Conservation (phyloP, 2,888 invertebrate genomes). For the Pimpla rufipes region DNA sequence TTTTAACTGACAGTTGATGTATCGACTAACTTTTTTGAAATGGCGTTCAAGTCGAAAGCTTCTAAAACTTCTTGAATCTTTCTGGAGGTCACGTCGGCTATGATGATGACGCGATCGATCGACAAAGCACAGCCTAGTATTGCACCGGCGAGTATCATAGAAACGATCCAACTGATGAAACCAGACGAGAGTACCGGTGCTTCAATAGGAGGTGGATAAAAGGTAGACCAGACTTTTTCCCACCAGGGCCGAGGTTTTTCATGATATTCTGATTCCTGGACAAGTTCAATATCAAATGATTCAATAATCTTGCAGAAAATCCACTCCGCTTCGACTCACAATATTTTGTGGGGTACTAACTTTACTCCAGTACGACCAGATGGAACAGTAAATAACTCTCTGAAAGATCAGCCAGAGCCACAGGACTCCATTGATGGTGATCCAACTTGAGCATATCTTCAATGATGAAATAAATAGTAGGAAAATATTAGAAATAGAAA, state of each 20-base stretch:
- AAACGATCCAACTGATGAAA: constrained; percentile 81
- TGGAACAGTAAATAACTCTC: constrained; percentile 79
- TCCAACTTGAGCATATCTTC: constrained; percentile 78
- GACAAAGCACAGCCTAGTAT: constrained; percentile 70
- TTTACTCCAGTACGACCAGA: constrained; percentile 80
- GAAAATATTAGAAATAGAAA: too few relatives aligned
- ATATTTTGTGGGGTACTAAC: constrained; percentile 72
- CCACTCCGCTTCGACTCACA: neutral
- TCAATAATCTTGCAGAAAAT: neutral
- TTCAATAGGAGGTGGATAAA: constrained; percentile 76
- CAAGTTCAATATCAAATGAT: neutral
- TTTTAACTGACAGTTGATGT: too few relatives aligned
- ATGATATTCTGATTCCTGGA: constrained; percentile 77
- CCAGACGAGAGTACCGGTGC: constrained; percentile 78
- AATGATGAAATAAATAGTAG: too few relatives aligned
- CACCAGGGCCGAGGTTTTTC: constrained; percentile 79
- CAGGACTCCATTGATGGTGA: constrained; percentile 74
- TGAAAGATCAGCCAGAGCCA: constrained; percentile 82
- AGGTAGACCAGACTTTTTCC: constrained; percentile 81
- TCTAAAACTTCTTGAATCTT: constrained; percentile 58
- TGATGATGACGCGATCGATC: constrained; percentile 51
- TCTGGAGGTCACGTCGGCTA: constrained; percentile 40
- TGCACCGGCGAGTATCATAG: constrained; percentile 76
- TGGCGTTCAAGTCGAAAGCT: constrained; percentile 36
- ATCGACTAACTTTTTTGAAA: constrained; percentile 59